Evolutionary conservation across 2,113 vertebrate genomes (phyloP).

Genomic region (Platanista minor): DNA sequence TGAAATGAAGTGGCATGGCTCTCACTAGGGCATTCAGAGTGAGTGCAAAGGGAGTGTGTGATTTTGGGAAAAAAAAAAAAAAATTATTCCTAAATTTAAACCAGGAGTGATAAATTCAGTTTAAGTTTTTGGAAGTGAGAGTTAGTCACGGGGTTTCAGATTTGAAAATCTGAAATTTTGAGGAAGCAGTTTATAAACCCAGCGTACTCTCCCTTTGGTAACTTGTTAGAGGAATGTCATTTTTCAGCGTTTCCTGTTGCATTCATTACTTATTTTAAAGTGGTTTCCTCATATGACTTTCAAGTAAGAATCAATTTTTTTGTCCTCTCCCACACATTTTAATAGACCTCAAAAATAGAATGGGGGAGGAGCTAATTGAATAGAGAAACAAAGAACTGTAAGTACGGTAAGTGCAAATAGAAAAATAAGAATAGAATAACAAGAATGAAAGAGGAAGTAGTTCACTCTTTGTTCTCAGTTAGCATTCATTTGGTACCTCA

Average conservation of each 20-base stretch:
- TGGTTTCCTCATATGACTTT: slow-evolving; percentile 16
- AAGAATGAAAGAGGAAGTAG: slow-evolving; percentile 28
- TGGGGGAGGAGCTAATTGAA: background rate
- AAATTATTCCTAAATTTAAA: slow-evolving; percentile 43
- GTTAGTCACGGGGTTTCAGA: background rate
- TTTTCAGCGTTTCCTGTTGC: background rate
- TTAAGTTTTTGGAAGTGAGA: slow-evolving; percentile 26
- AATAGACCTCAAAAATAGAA: slow-evolving; percentile 39
- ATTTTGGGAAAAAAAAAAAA: background rate
- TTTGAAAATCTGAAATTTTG: background rate
- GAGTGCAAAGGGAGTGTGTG: slow-evolving; percentile 8
- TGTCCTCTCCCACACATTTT: slow-evolving; percentile 11
- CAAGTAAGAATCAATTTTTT: slow-evolving; percentile 21
- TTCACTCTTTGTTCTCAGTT: slow-evolving; percentile 11
- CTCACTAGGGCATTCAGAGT: background rate
- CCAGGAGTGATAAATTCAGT: background rate
- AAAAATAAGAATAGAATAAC: slow-evolving; percentile 20
- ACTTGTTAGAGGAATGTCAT: background rate
- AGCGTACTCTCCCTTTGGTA: background rate
- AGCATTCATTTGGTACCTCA: background rate
- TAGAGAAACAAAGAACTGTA: background rate
- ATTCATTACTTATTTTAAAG: slow-evolving; percentile 2
- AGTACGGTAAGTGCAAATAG: background rate
- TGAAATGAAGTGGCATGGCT: background rate
- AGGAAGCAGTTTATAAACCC: background rate